These are phyloP conservation scores for Pseudachorutes palmiensis DNA, from an alignment of 1,140 invertebrate genomes.

Conservation along the genomic window DNA sequence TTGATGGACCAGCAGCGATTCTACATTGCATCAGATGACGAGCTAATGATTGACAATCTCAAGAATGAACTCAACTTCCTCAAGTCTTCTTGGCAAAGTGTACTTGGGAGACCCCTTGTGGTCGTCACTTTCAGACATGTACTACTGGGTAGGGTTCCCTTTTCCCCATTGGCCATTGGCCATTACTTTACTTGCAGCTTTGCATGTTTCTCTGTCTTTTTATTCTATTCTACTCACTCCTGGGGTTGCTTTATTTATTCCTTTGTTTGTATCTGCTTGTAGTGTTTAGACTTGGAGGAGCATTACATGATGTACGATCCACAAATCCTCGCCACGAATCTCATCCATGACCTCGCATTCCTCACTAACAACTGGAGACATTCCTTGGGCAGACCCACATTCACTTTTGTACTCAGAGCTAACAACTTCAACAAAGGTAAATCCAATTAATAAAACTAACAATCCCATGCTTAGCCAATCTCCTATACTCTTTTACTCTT, in stretches of 20 bases:
- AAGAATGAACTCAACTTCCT: slow-evolving; percentile 93
- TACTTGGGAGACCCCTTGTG: slow-evolving; percentile 80
- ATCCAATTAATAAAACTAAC: background rate
- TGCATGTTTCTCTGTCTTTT: slow-evolving; percentile 4
- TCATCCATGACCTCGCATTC: slow-evolving; percentile 79
- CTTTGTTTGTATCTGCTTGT: slow-evolving; percentile 33
- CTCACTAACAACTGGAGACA: slow-evolving; percentile 88
- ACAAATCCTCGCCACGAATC: slow-evolving; percentile 75
- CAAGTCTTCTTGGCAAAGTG: slow-evolving; percentile 91
- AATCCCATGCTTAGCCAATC: no score
- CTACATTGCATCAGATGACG: slow-evolving; percentile 94
- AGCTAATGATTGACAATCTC: slow-evolving; percentile 93
- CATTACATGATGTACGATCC: slow-evolving; percentile 88
- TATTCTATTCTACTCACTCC: background rate
- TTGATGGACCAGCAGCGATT: slow-evolving; percentile 91
- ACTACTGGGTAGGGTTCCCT: slow-evolving; percentile 68
- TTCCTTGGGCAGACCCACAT: slow-evolving; percentile 71
- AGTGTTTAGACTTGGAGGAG: slow-evolving; percentile 88
- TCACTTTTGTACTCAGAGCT: slow-evolving; percentile 55
- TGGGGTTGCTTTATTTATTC: no score
- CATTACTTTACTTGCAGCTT: background rate
- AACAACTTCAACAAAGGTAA: slow-evolving; percentile 31
- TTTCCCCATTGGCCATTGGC: background rate
- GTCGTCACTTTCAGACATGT: slow-evolving; percentile 77
- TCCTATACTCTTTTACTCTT: slow-evolving; percentile 6